Evolutionary conservation across 2,888 invertebrate genomes (phyloP).

Genomic region (Calameuta idolon): DNA sequence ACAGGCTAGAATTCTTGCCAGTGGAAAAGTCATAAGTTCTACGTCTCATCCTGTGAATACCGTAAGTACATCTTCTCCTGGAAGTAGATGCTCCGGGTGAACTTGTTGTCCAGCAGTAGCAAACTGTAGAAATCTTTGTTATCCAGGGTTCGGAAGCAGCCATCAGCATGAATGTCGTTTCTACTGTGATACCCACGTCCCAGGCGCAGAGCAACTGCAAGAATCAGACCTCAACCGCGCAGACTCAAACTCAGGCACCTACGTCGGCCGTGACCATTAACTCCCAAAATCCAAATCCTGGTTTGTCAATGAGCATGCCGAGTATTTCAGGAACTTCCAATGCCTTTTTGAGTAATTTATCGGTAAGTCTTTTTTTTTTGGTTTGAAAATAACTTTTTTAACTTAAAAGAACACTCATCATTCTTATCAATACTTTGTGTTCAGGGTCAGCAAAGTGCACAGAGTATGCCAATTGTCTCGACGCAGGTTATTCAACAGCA

Average conservation of each 20-base stretch:
- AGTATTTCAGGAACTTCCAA: constrained; percentile 42
- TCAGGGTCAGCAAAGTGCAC: constrained; percentile 47
- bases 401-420: constrained; percentile 8
- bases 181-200: constrained; percentile 49
- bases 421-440: constrained; percentile 19
- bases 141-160: constrained; percentile 52
- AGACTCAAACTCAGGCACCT: constrained; percentile 59
- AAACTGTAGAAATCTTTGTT: not conserved
- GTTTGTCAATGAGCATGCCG: constrained; percentile 38
- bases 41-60: constrained; percentile 49
- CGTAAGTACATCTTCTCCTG: constrained; percentile 40
- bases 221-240: constrained; percentile 61
- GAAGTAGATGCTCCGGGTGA: not conserved
- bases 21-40: constrained; percentile 74
- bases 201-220: constrained; percentile 53
- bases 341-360: constrained; percentile 44
- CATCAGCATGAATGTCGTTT: constrained; percentile 49
- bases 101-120: not conserved
- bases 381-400: not conserved
- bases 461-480: constrained; percentile 53
- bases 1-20: constrained; percentile 78
- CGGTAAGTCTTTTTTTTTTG: constrained; percentile 49
- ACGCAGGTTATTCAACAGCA: constrained; percentile 28
- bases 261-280: constrained; percentile 36
- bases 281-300: constrained; percentile 48